Evolutionary conservation across 1,140 invertebrate genomes (phyloP), one percentile per base, ranked within the genome.

Genomic region (Pteromalus puparum): DNA sequence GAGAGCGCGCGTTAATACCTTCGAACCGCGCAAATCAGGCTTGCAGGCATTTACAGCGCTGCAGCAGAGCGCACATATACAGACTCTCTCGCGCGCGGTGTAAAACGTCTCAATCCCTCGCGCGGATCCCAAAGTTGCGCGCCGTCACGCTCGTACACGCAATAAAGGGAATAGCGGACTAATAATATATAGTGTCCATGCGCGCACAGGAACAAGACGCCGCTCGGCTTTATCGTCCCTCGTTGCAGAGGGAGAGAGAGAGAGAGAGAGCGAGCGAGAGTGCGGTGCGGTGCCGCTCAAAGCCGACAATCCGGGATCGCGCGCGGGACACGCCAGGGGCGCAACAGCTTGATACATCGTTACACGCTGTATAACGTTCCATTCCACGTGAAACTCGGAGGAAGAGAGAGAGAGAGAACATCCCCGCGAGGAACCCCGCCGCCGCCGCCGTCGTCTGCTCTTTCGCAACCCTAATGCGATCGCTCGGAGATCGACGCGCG

Each of bases 341-440:
- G 91, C 91, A 93, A 92, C 91, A 91, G 92, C 90, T 91, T 93
- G 91, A 92, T 93, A 92, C 91, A 92, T 93, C 91, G 91, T 93
- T 93, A 92, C 91, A 93, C 90, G 91, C 89, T 90, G 91, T 91
- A 88, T 46, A 76, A 75, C 77, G 65, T 81, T 67, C 65, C 61
- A 34, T 46, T 46, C 53, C 65, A 70, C 67, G 67, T 70, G 67
- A 70, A 70, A 28, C 77, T 30, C 67, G 15, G 65, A 67, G 24
- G 21, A 26, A 67, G 65, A n/a, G 65, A 26, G 65, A 28, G 26
- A 68, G 65, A 68, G 67, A 79, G 48, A 53, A 53, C 48, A 53
- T 53, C 61, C 80, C 83, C 85, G 72, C 86, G 74, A 87, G 87
- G 87, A 81, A 76, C 83, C 87, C 83, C 75, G 83, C 86, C 86